Evolutionary conservation across 2,113 vertebrate genomes (phyloP), one percentile per base, ranked within the genome.

Genomic region (Syrrhaptes paradoxus): DNA sequence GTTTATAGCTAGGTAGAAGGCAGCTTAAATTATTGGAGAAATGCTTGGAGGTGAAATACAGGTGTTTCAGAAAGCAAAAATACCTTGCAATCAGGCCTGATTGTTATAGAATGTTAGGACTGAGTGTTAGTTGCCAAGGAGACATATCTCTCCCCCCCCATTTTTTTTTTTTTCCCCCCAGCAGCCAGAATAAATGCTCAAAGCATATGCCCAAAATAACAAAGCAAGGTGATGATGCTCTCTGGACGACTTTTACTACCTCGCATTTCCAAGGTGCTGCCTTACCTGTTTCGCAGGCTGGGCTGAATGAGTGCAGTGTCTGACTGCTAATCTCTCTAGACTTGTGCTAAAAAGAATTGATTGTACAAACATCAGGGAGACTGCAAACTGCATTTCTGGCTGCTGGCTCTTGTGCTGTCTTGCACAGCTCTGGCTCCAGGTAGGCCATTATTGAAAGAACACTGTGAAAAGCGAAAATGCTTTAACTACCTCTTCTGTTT

Each of bases 61-160:
- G 43, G 15, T 90, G 88, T 93, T 93, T 45, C 90, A 91, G 85
- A 86, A 95, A 86, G 78, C 51, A 80, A 29, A 84, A 84, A 72
- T 78, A 68, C n/a, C 32, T 91, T 92, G 66, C 61, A 89, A 32
- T 87, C 90, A 96, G 43, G 21, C 51, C 87, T 81, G 68, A 88
- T 92, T 93, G 70, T 93, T 90, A 36, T 1, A 94, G 81, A 63
- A 85, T 79, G 28, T 91, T 73, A 58, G 75, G 18, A 84, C 7
- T 63, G 32, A 79, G 31, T 67, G 51, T 83, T 88, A 84, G 85
- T 96, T 97, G 85, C 91, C 92, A 86, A 78, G 90, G 82, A 95
- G 83, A 91, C 93, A 41, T 41, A 13, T 41, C 41, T 41, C 41
- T 14, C 41, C 7, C n/a, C 28, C 22, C 41, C 6, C 9, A 20